Evolutionary conservation across 2,113 vertebrate genomes (phyloP).

Genomic region (Crotalus helleri): DNA sequence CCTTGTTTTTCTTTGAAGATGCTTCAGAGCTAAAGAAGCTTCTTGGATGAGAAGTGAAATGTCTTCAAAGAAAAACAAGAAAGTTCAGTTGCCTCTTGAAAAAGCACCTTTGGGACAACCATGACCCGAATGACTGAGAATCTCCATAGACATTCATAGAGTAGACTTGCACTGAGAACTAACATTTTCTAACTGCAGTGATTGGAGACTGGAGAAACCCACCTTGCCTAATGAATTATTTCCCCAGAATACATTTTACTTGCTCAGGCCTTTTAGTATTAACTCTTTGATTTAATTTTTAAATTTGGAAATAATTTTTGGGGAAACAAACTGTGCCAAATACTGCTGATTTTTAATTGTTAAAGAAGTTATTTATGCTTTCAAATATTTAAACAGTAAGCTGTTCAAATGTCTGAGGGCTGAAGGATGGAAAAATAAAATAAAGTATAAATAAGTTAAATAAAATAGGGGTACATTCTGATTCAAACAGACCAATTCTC

Average conservation of each 20-base stretch:
- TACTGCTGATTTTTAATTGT: constrained; percentile 8
- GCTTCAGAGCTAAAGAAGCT: too few species aligned
- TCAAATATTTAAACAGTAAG: neutral
- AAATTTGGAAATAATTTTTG: neutral
- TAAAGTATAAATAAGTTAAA: constrained; percentile 11
- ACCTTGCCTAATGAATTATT: neutral
- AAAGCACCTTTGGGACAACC: too few species aligned
- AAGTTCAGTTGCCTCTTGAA: too few species aligned
- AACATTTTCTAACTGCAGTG: neutral
- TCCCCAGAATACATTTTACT: neutral
- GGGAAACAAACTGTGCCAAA: neutral
- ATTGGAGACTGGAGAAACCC: neutral
- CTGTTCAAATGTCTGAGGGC: neutral
- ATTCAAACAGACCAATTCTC: neutral
- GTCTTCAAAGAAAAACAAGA: too few species aligned
- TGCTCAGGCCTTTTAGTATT: neutral
- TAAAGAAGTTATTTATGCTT: neutral
- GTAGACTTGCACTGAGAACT: too few species aligned
- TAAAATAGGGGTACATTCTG: neutral
- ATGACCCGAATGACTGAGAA: too few species aligned
- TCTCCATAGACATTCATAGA: too few species aligned
- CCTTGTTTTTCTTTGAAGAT: too few species aligned
- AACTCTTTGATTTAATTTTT: neutral
- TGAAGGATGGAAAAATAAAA: neutral
- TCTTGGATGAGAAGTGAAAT: too few species aligned